Percentiles rank a stretch among this genome's conserved stretches.
These are phyloP conservation scores for Bombus picipes DNA, from an alignment of 1,140 invertebrate genomes.

Conservation along the genomic window DNA sequence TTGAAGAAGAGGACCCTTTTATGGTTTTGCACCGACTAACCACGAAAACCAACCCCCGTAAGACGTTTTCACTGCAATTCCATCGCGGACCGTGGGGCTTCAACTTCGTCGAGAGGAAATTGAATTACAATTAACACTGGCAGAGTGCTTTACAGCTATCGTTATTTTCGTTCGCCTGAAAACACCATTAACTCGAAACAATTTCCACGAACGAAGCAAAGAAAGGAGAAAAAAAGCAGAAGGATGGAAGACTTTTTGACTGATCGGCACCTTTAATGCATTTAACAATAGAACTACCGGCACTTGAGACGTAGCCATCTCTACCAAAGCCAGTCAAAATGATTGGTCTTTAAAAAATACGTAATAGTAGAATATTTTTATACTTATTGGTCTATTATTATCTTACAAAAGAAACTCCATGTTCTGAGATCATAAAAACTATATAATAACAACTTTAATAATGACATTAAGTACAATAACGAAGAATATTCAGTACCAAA, in stretches of 20 bases:
- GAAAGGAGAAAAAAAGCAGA: too few relatives aligned
- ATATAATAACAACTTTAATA: too few relatives aligned
- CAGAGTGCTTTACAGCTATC: slow-evolving; percentile 16
- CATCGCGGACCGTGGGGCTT: neutral
- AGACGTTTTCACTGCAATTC: slow-evolving; percentile 2
- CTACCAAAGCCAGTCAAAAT: too few relatives aligned
- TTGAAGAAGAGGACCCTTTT: slow-evolving; percentile 42
- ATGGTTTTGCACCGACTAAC: slow-evolving; percentile 28
- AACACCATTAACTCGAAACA: neutral
- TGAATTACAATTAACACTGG: slow-evolving; percentile 44
- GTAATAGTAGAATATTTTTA: too few relatives aligned
- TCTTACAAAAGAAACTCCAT: too few relatives aligned
- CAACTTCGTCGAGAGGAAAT: slow-evolving; percentile 18
- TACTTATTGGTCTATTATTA: too few relatives aligned
- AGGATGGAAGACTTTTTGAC: neutral
- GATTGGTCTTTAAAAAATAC: too few relatives aligned
- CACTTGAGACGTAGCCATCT: too few relatives aligned
- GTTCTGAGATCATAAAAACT: too few relatives aligned
- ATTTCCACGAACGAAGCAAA: neutral
- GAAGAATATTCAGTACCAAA: too few relatives aligned
- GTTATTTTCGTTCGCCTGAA: slow-evolving; percentile 17
- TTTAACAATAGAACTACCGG: neutral
- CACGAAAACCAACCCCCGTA: slow-evolving; percentile 13
- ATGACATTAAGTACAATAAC: too few relatives aligned
- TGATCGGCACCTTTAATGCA: neutral